Evolutionary conservation across 2,888 invertebrate species (phyloP), one percentile per base, ranked within the genome.

Genomic region (Minunthozetes semirufus): DNA sequence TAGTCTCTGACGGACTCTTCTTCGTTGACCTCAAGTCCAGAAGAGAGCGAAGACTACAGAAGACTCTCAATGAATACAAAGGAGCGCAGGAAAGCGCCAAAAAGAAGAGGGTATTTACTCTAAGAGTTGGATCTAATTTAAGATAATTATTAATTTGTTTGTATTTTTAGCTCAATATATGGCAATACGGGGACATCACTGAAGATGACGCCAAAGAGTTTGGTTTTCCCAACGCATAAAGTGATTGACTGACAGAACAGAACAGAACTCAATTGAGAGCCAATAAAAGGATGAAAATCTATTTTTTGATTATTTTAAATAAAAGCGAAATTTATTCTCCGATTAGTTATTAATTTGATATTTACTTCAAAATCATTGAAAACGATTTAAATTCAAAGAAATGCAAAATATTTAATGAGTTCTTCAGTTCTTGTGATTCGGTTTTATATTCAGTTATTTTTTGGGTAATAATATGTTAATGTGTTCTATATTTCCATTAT

Each of bases 111-210:
- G 83, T 84, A 79, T 78, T 56, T 22, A 48, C 15, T 17, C 48
- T 48, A 3, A 13, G 4, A 4, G 4, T 42, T 29, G 17, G 38
- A 70, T 42, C 15, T n/a, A 19, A 22, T 50, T n/a, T 33, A 8
- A 33, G 33, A 46, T 56, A 50, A 27, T n/a, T 13, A 13, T 19
- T 38, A 38, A 72, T 72, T 74, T 56, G 22, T 73, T 59, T 76
- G 77, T 17, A 50, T 63, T 81, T 81, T 46, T 93, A 94, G 83
- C 87, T 89, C 80, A 92, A 91, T 84, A 90, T 99, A 81, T 99
- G 98, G 98, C 90, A 92, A 82, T 98, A 98, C 83, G 99, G 99
- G n/a, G 99, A 99, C 84, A 94, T 98, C 84, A 92, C 92, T 77
- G 94, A 92, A 78, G 94, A 94, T 81, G 94, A 95, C 76, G 78